Evolutionary conservation across 2,888 invertebrate genomes (phyloP).

Genomic region (Drosophila ustulata): DNA sequence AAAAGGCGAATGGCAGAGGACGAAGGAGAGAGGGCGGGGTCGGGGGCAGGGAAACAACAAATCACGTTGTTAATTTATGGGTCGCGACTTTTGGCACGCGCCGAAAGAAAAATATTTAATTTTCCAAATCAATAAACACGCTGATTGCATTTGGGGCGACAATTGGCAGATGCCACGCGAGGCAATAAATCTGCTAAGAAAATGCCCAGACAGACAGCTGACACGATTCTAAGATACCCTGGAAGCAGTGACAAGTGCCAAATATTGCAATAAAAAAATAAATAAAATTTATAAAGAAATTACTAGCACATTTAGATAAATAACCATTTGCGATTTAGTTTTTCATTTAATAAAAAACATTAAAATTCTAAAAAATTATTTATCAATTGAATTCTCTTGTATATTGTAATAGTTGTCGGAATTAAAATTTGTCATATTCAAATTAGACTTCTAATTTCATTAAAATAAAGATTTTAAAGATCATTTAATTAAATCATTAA

Average conservation of each 20-base stretch:
- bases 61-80: conserved; percentile 72
- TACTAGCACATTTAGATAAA: too few relatives aligned
- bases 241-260: not conserved
- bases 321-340: too few relatives aligned
- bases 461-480: too few relatives aligned
- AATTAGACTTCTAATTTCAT: too few relatives aligned
- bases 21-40: not conserved
- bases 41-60: conserved; percentile 32
- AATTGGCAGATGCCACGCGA: conserved; percentile 72
- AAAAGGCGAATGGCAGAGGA: conserved; percentile 23
- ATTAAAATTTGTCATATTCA: too few relatives aligned
- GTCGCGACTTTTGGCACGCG: conserved; percentile 67
- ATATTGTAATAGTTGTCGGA: too few relatives aligned
- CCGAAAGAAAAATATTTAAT: conserved; percentile 74
- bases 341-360: too few relatives aligned
- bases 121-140: conserved; percentile 80
- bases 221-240: conserved; percentile 13
- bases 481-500: too few relatives aligned
- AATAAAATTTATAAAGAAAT: too few relatives aligned
- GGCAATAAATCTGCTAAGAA: conserved; percentile 71
- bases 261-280: too few relatives aligned
- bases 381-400: too few relatives aligned
- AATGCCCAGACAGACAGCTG: conserved; percentile 17
- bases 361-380: too few relatives aligned
- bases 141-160: conserved; percentile 77